Evolutionary conservation across 2,888 invertebrate genomes (phyloP).

Genomic region (Brachypalpus laphriformis): DNA sequence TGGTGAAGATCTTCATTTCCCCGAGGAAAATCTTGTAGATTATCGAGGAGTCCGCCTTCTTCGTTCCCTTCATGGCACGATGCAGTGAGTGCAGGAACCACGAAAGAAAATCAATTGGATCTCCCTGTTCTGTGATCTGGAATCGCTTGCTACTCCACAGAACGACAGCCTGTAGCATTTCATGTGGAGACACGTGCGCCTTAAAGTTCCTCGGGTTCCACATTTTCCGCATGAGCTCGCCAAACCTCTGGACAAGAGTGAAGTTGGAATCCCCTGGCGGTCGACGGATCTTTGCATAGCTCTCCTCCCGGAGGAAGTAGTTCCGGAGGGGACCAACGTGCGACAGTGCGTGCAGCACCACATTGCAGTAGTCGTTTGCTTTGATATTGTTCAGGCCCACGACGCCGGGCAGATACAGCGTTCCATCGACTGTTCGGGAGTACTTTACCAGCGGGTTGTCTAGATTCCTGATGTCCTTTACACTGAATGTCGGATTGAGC

Average conservation of each 20-base stretch:
- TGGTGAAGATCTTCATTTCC: constrained; percentile 93
- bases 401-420: constrained; percentile 98
- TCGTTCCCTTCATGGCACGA: constrained; percentile 95
- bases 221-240: constrained; percentile 97
- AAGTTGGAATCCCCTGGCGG: constrained; percentile 98
- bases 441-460: constrained; percentile 89
- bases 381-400: constrained; percentile 99
- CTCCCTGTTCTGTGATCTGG: constrained; percentile 99
- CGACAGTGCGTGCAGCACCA: constrained; percentile 96
- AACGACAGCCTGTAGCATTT: constrained; percentile 99
- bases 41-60: constrained; percentile 93
- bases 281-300: constrained; percentile 93
- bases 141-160: constrained; percentile 98
- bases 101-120: constrained; percentile 98
- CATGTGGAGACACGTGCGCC: constrained; percentile 99
- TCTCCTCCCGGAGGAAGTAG: constrained; percentile 97
- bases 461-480: constrained; percentile 91
- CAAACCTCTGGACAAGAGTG: constrained; percentile 94
- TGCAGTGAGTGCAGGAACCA: constrained; percentile 99
- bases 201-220: constrained; percentile 99
- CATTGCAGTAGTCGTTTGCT: constrained; percentile 99
- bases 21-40: constrained; percentile 97
- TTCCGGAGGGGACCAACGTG: constrained; percentile 97
- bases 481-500: constrained; percentile 96
- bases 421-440: constrained; percentile 97